These are phyloP conservation scores for Phenganax stokvisi DNA, from an alignment of 92 coral and sea anemone genomes.

Conservation along the genomic window DNA sequence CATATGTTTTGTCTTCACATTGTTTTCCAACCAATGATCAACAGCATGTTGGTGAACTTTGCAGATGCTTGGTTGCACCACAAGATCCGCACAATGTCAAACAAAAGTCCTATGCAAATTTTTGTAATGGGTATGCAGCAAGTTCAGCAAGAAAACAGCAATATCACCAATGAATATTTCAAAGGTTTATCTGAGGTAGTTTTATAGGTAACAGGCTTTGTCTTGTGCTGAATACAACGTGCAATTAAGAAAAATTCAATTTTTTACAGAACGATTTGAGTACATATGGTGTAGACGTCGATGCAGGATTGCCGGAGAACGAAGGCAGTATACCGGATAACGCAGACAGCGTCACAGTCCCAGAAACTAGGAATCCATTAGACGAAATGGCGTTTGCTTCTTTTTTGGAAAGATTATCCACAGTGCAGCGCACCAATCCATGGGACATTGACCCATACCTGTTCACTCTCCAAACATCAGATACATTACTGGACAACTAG, in stretches of 20 bases:
- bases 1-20: constrained; percentile 44
- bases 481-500: too few species aligned
- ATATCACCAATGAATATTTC: constrained; percentile 53
- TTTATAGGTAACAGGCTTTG: background rate
- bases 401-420: too few species aligned
- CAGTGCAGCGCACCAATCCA: too few species aligned
- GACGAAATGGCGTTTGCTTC: background rate
- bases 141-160: constrained; percentile 44
- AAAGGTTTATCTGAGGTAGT: constrained; percentile 43
- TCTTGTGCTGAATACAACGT: background rate
- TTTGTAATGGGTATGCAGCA: constrained; percentile 67
- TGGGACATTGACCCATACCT: too few species aligned
- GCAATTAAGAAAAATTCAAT: background rate
- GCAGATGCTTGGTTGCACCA: constrained; percentile 44
- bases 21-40: constrained; percentile 37
- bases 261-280: background rate
- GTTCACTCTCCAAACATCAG: too few species aligned
- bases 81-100: constrained; percentile 50
- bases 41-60: constrained; percentile 36
- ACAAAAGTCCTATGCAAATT: constrained; percentile 47
- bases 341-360: background rate
- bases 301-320: too few species aligned
- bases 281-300: too few species aligned
- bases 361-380: background rate
- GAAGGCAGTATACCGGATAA: background rate